Base-by-base conservation (phyloP, 2,888 invertebrate species). In the Volucella inflata region DNA sequence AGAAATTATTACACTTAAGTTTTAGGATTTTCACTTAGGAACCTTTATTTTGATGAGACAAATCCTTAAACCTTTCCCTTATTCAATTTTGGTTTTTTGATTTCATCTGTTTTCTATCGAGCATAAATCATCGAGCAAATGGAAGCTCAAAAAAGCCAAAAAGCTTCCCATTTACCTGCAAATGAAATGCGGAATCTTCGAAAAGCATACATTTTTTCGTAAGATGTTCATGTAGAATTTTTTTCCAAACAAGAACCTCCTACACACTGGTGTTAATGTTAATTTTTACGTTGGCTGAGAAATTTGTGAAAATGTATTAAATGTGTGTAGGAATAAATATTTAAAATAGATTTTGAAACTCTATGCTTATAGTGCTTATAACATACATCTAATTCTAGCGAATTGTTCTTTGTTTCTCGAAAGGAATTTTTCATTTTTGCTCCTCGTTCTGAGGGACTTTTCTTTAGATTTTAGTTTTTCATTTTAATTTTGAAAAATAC, bases 301-400 rank as follows among this genome's bases (percentile, higher is more conserved):
- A 75, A 67, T 72, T 77, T 17, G 53, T 68, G 48, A 68, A 51
- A 14, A 53, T 67, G 72, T 70, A 51, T 59, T 67, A 81, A 85
- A 62, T 57, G 50, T 71, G 76, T 81, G 80, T 85, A 79, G 80
- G 84, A 79, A 71, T 62, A 55, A 67, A 59, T 11, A 60, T 81
- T 72, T 68, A 81, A 85, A 85, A 85, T 85, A 85, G 85, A 80
- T 72, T 67, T 12, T 85, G 85, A 85, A 85, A 85, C 81, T 85
- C 85, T 85, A 85, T 72, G 85, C 85, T 76, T 79, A 72, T 79
- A 79, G 72, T 72, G 85, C 85, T 76, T 79, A 72, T 79, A 79
- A 65, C 72, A 14, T 60, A 60, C 38, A 60, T 60, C 68, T 76
- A 76, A 76, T 60, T 77, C 72, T 57, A 79, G 65, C 48, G 40